Evolutionary conservation across 1,140 invertebrate genomes (phyloP).

Genomic region (Phthorimaea operculella): DNA sequence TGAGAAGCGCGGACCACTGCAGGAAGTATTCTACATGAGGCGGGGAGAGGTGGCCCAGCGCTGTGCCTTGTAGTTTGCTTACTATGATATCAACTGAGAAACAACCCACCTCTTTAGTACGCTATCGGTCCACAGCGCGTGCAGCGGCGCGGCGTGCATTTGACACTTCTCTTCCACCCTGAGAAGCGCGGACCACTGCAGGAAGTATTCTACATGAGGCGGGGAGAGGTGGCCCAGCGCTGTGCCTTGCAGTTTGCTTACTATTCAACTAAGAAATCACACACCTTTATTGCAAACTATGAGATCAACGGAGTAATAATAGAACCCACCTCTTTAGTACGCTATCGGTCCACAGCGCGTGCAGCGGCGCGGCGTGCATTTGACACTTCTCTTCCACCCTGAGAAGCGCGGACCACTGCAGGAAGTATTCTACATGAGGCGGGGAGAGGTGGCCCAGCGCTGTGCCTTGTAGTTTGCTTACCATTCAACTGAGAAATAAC

Average conservation of each 20-base stretch:
- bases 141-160: constrained; percentile 56
- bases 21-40: constrained; percentile 83
- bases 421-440: constrained; percentile 82
- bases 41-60: constrained; percentile 72
- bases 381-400: constrained; percentile 74
- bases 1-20: constrained; percentile 82
- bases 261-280: no score
- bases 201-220: neutral
- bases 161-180: constrained; percentile 74
- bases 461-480: constrained; percentile 67
- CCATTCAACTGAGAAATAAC: no score
- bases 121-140: constrained; percentile 75
- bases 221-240: no score
- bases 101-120: constrained; percentile 43
- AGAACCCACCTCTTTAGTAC: constrained; percentile 35
- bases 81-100: no score
- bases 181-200: no score
- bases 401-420: constrained; percentile 83
- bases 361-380: constrained; percentile 56
- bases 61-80: constrained; percentile 67
- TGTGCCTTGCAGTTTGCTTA: no score
- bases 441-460: constrained; percentile 72
- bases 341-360: constrained; percentile 75
- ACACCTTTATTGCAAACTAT: constrained; percentile 40
- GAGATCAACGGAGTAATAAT: no score